Base-by-base conservation (phyloP, 1,140 invertebrate genomes). In the Propsilocerus akamusi region DNA sequence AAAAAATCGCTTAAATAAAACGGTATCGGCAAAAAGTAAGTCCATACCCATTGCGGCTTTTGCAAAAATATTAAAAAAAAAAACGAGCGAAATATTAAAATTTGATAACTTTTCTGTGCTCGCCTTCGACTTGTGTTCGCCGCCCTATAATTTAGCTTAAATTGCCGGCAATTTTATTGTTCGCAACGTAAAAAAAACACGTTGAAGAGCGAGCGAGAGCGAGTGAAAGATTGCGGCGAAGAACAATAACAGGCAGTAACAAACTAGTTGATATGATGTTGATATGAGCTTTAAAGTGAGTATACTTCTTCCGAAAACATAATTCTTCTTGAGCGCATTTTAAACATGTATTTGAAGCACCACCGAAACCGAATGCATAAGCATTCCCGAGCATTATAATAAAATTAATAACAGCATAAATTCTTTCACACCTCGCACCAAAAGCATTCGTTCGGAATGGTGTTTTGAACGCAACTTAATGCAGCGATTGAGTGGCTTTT, bases 1-100 rank as follows among this genome's bases (percentile, higher is more conserved):
- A n/a, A n/a, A n/a, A n/a, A n/a, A n/a, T n/a, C n/a, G n/a, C n/a
- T n/a, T n/a, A n/a, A n/a, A n/a, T n/a, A n/a, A n/a, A n/a, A n/a
- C n/a, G n/a, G n/a, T n/a, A n/a, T n/a, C n/a, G n/a, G n/a, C n/a
- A n/a, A n/a, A n/a, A n/a, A n/a, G n/a, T n/a, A n/a, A n/a, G n/a
- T n/a, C n/a, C n/a, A n/a, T n/a, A n/a, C n/a, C n/a, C n/a, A n/a
- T n/a, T n/a, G n/a, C n/a, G n/a, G n/a, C n/a, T n/a, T n/a, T n/a
- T n/a, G n/a, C n/a, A n/a, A n/a, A n/a, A n/a, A n/a, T n/a, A n/a
- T n/a, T n/a, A n/a, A n/a, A n/a, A n/a, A n/a, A n/a, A n/a, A n/a
- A n/a, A n/a, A n/a, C n/a, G n/a, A n/a, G n/a, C n/a, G n/a, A 41
- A 41, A 41, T 41, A 41, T 41, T 41, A 41, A 41, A 41, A 41